Base-by-base conservation (phyloP, 1,140 invertebrate genomes). In the Philaenus spumarius region DNA sequence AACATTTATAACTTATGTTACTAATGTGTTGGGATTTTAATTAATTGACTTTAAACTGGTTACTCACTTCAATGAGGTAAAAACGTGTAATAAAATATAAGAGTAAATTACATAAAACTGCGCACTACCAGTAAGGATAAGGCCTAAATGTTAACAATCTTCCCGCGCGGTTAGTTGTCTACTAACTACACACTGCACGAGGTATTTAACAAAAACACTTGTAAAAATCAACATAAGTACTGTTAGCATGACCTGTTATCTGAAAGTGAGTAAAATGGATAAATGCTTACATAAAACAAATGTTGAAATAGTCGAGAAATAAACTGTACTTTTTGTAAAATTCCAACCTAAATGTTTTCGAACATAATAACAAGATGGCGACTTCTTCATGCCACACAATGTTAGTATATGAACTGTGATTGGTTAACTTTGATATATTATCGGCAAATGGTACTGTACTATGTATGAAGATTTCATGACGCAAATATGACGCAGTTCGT, bases 321-420 rank as follows among this genome's bases (percentile, higher is more conserved):
- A 54, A 54, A 54, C 19, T 9, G 42, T 58, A 63, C 60, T 60
- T 58, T 50, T 55, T 62, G 40, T 34, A 37, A 60, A 63, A 63
- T 48, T 50, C 46, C 22, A 45, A 39, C 39, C 55, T 58, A 63
- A 63, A 60, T 59, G 60, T 61, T 63, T 61, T 30, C 60, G 59
- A 63, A 63, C 62, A 63, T 51, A 61, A 63, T 64, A 64, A 64
- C 63, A 64, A 64, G 55, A 64, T 64, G 63, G 63, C 57, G 48
- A 51, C 26, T 51, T 51, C 48, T 51, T 51, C 24, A 51, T 26
- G 48, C 48, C 48, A 26, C 48, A 34, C 48, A 26, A 17, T 51
- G 17, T 51, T 51, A 34, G 9, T 17, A 51, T 34, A 26, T 17
- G 23, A 7, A 1, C 34, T 30, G 24, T 26, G 11, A 51, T 51